Base-by-base conservation (phyloP, 37 sponge, comb jelly and placozoan genomes). In the Beroe ovata region DNA sequence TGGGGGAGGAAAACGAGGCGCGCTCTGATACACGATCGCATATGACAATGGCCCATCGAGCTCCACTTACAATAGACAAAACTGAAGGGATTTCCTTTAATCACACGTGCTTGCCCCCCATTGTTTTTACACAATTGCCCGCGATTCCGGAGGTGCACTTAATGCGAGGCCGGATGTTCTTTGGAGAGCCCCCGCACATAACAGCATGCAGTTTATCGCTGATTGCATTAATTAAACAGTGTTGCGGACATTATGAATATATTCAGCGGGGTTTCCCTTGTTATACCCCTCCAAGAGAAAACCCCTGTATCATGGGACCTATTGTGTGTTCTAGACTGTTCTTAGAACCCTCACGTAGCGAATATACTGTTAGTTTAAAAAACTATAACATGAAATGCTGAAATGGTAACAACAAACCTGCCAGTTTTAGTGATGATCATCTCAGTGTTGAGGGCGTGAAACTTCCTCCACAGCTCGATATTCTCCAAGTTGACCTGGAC, bases 371-470 rank as follows among this genome's bases (percentile, higher is more conserved):
- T n/a, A n/a, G n/a, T n/a, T n/a, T n/a, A n/a, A n/a, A n/a, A n/a
- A n/a, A n/a, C n/a, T n/a, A n/a, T n/a, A n/a, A n/a, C n/a, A n/a
- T n/a, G n/a, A n/a, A 60, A 60, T 19, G 60, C 88, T n/a, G n/a
- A n/a, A n/a, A n/a, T n/a, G n/a, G n/a, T n/a, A n/a, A n/a, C 23
- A 6, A 88, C 91, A 18, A 32, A 90, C 91, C 91, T 77, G 60
- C 91, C 91, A 2, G 91, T 60, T 90, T 95, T 97, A n/a, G 99
- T 97, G 64, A 97, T 97, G 22, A 97, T 94, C 99, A 97, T 97
- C 81, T 97, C 99, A 16, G 95, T 95, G 60, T 92, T 93, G 34
- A 41, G 71, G 36, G 90, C 92, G 88, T 97, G 95, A 64, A 97
- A 97, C 90, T 95, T 92, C 14, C 81, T 89, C 99, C 99, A 97